Conservation (phyloP, 2,797 vertebrate species). For the Hozukius guyotensis region DNA sequence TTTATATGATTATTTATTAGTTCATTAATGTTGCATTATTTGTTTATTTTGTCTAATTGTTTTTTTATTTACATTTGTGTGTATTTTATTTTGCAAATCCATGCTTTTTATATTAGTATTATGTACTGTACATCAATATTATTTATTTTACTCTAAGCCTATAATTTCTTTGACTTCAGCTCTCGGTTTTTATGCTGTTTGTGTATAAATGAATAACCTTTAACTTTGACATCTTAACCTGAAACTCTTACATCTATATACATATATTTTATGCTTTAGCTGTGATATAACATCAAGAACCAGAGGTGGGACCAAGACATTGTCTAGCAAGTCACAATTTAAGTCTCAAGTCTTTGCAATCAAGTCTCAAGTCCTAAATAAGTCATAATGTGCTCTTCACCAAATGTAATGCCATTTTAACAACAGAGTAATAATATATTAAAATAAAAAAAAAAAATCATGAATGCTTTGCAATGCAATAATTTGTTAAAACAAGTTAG, state of each 20-base stretch:
- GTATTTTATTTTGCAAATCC: not conserved
- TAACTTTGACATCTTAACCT: not conserved
- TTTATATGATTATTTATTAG: not conserved
- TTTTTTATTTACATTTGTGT: not conserved
- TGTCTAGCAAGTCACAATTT: too few species aligned
- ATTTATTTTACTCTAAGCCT: not conserved
- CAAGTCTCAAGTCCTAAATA: too few species aligned
- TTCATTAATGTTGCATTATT: not conserved
- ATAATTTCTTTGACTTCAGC: not conserved
- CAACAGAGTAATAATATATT: too few species aligned
- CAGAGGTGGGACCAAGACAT: too few species aligned
- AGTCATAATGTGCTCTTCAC: too few species aligned
- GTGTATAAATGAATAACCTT: not conserved
- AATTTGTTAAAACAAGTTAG: too few species aligned
- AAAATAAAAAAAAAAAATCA: too few species aligned
- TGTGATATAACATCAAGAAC: not conserved
- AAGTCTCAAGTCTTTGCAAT: too few species aligned
- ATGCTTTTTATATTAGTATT: not conserved
- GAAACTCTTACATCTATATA: not conserved
- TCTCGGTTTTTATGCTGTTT: not conserved
- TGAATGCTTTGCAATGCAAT: too few species aligned
- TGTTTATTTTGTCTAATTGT: not conserved
- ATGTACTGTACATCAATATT: not conserved
- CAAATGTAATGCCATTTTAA: too few species aligned
- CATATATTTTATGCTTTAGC: not conserved